Percentiles rank a stretch among this genome's conserved stretches.
Evolutionary conservation across 2,113 vertebrate genomes (phyloP).

Genomic region (Podilymbus podiceps): DNA sequence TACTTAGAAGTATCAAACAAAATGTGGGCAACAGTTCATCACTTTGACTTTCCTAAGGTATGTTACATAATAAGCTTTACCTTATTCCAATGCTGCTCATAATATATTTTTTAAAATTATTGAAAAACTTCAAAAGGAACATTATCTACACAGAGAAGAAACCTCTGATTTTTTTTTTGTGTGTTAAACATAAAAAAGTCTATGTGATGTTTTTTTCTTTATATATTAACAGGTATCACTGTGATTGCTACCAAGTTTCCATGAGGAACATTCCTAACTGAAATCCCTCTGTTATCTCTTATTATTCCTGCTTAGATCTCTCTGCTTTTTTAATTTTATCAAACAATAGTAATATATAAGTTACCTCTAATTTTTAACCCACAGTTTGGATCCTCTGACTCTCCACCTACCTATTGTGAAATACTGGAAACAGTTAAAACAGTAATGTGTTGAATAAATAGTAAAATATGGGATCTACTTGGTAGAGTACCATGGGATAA

Average conservation of each 20-base stretch:
- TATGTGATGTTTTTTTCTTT: neutral
- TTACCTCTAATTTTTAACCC: neutral
- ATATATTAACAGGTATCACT: neutral
- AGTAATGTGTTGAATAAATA: neutral
- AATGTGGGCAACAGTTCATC: neutral
- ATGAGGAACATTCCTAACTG: neutral
- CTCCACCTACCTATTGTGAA: neutral
- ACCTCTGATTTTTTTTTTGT: neutral
- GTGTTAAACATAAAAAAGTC: neutral
- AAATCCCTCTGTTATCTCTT: neutral
- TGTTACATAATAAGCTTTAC: neutral
- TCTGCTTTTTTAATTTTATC: neutral
- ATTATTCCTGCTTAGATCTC: neutral
- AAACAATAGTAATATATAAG: neutral
- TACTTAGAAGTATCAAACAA: neutral
- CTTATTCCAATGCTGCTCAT: rapidly evolving
- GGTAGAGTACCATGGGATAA: too few relatives aligned
- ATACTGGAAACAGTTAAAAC: neutral
- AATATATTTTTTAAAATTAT: neutral
- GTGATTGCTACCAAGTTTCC: neutral
- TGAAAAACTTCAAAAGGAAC: neutral
- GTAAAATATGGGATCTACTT: neutral
- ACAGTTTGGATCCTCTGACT: neutral
- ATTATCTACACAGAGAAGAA: neutral
- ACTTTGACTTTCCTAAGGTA: neutral